These are phyloP conservation scores for Dryobota labecula DNA, from an alignment of 2,888 invertebrate genomes.

Conservation along the genomic window DNA sequence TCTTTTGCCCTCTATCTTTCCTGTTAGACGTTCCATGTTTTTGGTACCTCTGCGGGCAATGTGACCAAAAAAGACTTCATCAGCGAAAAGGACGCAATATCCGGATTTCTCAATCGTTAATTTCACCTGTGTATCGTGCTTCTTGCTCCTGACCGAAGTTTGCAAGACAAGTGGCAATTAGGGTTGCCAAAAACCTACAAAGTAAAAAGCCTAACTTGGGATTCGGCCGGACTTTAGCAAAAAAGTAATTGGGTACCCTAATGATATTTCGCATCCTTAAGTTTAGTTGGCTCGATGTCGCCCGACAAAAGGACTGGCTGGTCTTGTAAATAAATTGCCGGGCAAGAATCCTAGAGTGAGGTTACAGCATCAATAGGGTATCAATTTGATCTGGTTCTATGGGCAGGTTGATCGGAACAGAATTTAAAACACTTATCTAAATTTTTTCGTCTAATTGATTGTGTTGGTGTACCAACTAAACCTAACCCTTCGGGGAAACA, in stretches of 20 bases:
- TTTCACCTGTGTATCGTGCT: background rate
- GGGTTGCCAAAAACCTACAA: constrained; percentile 8
- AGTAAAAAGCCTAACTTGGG: background rate
- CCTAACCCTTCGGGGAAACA: background rate
- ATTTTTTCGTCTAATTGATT: background rate
- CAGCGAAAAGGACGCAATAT: background rate
- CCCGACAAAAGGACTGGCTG: constrained; percentile 1
- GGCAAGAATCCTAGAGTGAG: constrained; percentile 1
- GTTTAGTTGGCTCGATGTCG: constrained; percentile 13
- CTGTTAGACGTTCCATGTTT: too few relatives aligned
- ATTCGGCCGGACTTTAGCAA: constrained; percentile 7
- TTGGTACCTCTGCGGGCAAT: too few relatives aligned
- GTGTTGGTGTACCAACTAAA: background rate
- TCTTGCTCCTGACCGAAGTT: background rate
- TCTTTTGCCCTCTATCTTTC: too few relatives aligned
- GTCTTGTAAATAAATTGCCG: constrained; percentile 28
- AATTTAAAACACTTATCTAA: constrained; percentile 2
- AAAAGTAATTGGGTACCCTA: constrained; percentile 31
- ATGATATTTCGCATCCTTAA: constrained; percentile 34
- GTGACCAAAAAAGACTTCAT: too few relatives aligned
- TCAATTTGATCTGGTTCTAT: background rate
- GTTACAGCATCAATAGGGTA: background rate
- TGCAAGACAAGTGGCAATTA: constrained; percentile 1
- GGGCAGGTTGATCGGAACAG: background rate
- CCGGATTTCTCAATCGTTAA: background rate